A percentile compares a stretch with the other conserved stretches of the same genome.
Conservation (phyloP, 2,888 invertebrate genomes). For the Drosophila fungiperda region DNA sequence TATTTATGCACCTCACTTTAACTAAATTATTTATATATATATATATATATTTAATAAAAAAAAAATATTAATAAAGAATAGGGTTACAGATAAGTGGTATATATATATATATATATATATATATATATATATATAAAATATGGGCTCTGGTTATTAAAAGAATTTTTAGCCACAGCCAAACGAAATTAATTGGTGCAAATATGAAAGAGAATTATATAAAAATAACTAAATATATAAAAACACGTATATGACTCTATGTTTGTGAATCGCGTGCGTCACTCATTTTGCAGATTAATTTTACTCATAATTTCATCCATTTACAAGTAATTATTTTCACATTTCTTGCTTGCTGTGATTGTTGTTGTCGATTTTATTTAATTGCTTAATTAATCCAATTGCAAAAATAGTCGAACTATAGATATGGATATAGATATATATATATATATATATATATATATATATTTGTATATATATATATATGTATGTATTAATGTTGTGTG, state of each 20-base stretch:
- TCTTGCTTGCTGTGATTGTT: conserved; percentile 36
- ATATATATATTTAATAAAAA: background rate
- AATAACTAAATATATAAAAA: conserved; percentile 17
- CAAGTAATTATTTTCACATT: conserved; percentile 8
- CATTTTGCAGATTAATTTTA: conserved; percentile 38
- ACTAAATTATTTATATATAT: too few relatives aligned
- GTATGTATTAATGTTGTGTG: background rate
- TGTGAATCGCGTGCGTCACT: conserved; percentile 47
- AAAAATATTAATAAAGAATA: background rate
- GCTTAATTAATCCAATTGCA: conserved; percentile 77
- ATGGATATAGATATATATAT: conserved; percentile 4
- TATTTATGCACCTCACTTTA: background rate
- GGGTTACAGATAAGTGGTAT: background rate
- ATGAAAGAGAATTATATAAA: conserved; percentile 56
- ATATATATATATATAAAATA: conserved; percentile 2
- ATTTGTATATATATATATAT: background rate
- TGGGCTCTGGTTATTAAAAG: conserved; percentile 38
- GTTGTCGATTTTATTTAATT: conserved; percentile 43
- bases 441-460: conserved; percentile 4
- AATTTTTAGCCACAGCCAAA: conserved; percentile 24
- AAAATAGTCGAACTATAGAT: conserved; percentile 35
- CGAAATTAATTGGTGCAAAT: conserved; percentile 52
- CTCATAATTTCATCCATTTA: conserved; percentile 41
- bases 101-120: too few relatives aligned
- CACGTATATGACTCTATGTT: conserved; percentile 36